Evolutionary conservation across 2,113 vertebrate species (phyloP).

Genomic region (Edolisoma coerulescens): DNA sequence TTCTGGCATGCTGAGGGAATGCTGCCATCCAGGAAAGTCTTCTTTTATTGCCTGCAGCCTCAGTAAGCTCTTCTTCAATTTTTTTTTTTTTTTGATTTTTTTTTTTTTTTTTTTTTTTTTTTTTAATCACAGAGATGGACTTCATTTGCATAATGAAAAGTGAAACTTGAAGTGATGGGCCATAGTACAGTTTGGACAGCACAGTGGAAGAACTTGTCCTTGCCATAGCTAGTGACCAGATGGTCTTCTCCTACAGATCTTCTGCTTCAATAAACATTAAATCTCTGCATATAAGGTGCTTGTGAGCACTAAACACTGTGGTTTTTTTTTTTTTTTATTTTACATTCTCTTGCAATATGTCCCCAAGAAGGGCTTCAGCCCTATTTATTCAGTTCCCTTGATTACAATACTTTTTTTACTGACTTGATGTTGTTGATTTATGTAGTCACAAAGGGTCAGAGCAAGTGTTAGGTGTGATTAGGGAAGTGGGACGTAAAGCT

Average conservation of each 20-base stretch:
- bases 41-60: background rate
- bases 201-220: background rate
- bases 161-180: background rate
- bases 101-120: background rate
- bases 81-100: background rate
- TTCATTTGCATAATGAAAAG: background rate
- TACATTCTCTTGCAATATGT: background rate
- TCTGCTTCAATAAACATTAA: background rate
- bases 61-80: background rate
- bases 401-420: background rate
- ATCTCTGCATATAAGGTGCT: background rate
- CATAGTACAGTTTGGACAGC: background rate
- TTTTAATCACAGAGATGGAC: background rate
- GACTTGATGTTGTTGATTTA: background rate
- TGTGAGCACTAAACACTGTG: background rate
- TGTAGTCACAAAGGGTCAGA: background rate
- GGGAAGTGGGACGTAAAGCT: background rate
- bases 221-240: background rate
- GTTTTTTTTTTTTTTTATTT: background rate
- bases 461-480: background rate
- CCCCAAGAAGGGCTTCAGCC: background rate
- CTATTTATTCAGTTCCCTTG: background rate
- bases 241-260: background rate
- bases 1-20: background rate
- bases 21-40: background rate